Evolutionary conservation across 2,113 vertebrate species (phyloP).

Genomic region (Motacilla tschutschensis): DNA sequence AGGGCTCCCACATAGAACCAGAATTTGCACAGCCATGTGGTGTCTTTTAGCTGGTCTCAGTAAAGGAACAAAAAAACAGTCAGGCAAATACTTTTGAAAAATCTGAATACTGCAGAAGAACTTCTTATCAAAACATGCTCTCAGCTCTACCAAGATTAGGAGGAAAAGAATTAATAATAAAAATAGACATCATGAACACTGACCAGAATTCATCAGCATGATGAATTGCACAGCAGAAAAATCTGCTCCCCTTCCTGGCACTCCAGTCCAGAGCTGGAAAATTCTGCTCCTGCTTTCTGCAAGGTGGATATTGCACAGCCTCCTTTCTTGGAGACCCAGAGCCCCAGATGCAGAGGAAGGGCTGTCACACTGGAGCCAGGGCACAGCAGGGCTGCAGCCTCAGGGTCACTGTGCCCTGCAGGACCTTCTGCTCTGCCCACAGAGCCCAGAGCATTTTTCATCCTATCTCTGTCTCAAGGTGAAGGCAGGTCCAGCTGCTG

Average conservation of each 20-base stretch:
- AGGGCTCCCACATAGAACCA: neutral
- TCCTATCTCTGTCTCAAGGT: neutral
- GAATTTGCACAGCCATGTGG: neutral
- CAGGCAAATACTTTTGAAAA: neutral
- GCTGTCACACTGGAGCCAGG: neutral
- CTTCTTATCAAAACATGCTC: neutral
- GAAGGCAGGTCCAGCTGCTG: neutral
- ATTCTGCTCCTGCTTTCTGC: neutral
- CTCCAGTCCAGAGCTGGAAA: neutral
- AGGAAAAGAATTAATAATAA: neutral
- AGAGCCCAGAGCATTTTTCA: neutral
- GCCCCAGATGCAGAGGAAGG: neutral
- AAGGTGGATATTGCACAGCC: neutral
- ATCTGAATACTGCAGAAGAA: neutral
- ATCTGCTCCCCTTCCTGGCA: neutral
- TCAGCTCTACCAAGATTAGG: neutral
- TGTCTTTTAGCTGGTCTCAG: neutral
- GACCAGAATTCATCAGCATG: neutral
- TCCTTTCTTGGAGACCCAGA: neutral
- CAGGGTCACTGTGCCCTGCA: rapidly evolving
- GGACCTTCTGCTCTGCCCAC: neutral
- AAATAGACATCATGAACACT: neutral
- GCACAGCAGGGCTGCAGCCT: neutral
- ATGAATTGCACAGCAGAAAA: neutral
- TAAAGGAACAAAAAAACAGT: neutral